Base-by-base conservation (phyloP, 1,140 invertebrate genomes). In the Zaprionus lachaisei region DNA sequence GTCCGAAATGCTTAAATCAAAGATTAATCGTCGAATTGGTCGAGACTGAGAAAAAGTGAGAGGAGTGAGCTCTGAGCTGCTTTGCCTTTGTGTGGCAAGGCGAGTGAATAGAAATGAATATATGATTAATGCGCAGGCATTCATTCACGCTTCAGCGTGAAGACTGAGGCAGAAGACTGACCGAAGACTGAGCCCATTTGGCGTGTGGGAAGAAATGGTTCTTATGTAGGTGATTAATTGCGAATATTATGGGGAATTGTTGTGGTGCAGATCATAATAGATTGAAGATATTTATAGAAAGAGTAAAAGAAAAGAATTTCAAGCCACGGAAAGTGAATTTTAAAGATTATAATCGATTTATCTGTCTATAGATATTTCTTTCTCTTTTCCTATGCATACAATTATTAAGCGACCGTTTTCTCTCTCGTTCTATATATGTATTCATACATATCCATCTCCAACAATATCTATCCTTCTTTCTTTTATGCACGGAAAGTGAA, bases 1-100 rank as follows among this genome's bases (percentile, higher is more conserved):
- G 34, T 49, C 24, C 24, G 28, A 44, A 69, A 44, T 57, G 55
- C 47, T 72, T 72, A 60, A 61, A 47, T 76, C 69, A 63, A 76
- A 60, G 61, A 54, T 76, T 65, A 76, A 76, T 70, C 58, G 54
- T 70, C 67, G 54, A 70, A 41, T 75, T 71, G 41, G 34, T 71
- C 51, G 34, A 17, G 15, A 17, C 20, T 15, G 5, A 26, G 47
- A 72, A 76, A 47, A 76, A 76, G 73, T 76, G 73, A 76, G 73
- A 76, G 73, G 73, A 54, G 12, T 70, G 31, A 34, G 38, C 38
- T 12, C n/a, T 47, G n/a, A 11, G 17, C 20, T 62, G 54, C 15
- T 68, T 31, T 38, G 26, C 28, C 15, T 22, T 24, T 63, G 28
- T 34, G 31, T 34, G 9, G 31, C 31, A 11, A 11, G 38, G 47